Evolutionary conservation across 2,888 invertebrate genomes (phyloP).

Genomic region (Tipula unca): DNA sequence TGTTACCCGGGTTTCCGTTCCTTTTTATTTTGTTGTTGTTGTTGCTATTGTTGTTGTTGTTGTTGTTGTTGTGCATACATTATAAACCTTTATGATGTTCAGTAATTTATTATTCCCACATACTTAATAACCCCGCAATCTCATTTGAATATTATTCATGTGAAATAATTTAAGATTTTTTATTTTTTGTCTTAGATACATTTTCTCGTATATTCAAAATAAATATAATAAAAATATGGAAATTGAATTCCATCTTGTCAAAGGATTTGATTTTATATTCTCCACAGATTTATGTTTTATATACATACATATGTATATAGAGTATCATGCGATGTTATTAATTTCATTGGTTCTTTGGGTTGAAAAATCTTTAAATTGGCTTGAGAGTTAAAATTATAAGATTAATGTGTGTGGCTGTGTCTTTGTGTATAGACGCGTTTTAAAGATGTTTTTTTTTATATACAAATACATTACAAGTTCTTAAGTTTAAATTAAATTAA

Average conservation of each 20-base stretch:
- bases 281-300: not conserved
- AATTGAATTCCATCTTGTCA: not conserved
- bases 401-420: not conserved
- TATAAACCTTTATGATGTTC: not conserved
- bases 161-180: not conserved
- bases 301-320: not conserved
- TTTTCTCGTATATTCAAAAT: not conserved
- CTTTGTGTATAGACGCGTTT: not conserved
- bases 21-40: not conserved
- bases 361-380: not conserved
- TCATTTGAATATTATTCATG: not conserved
- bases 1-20: not conserved
- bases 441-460: no score
- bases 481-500: no score
- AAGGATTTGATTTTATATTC: constrained; percentile 8
- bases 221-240: not conserved
- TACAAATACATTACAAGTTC: no score
- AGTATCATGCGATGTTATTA: not conserved
- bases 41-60: no score
- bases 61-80: not conserved
- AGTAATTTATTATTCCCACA: not conserved
- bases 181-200: not conserved
- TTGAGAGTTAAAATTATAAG: not conserved
- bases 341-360: not conserved
- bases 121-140: not conserved